A percentile compares a stretch with the other conserved stretches of the same genome.
Evolutionary conservation across 2,888 invertebrate genomes (phyloP).

Genomic region (Hypsopygia costalis): DNA sequence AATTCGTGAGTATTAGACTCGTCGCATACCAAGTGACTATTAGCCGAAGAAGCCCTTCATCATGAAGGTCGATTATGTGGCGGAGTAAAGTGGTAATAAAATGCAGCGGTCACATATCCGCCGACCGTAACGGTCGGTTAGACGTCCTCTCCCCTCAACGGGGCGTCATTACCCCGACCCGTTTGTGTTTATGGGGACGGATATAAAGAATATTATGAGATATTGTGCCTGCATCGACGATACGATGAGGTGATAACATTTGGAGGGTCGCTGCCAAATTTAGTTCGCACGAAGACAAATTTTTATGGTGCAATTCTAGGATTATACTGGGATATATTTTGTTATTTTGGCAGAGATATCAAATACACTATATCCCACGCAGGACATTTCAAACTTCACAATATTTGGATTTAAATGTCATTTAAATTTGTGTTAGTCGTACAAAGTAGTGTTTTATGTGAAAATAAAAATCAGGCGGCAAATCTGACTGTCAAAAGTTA

Average conservation of each 20-base stretch:
- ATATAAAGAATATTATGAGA: conserved; percentile 79
- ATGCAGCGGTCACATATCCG: conserved; percentile 80
- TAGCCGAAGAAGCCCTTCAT: conserved; percentile 72
- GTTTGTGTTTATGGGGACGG: conserved; percentile 76
- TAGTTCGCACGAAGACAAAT: conserved; percentile 52
- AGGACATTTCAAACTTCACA: background rate
- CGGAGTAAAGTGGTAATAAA: conserved; percentile 79
- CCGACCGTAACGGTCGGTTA: conserved; percentile 73
- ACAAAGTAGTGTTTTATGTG: too few species aligned
- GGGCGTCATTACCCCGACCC: conserved; percentile 73
- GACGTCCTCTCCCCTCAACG: conserved; percentile 63
- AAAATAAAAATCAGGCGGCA: too few species aligned
- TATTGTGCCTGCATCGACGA: conserved; percentile 67
- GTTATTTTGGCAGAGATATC: background rate
- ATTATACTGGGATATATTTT: conserved; percentile 18
- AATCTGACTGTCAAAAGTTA: too few species aligned
- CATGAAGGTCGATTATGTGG: conserved; percentile 78
- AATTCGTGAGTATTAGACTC: conserved; percentile 13
- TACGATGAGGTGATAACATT: conserved; percentile 74
- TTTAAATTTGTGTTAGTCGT: too few species aligned
- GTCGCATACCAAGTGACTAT: conserved; percentile 55
- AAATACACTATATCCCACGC: background rate
- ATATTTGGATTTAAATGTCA: background rate
- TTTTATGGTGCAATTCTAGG: conserved; percentile 39
- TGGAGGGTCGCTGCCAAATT: conserved; percentile 52